These are phyloP conservation scores for Centropyge bicolor DNA, from an alignment of 2,797 vertebrate species.

Conservation along the genomic window DNA sequence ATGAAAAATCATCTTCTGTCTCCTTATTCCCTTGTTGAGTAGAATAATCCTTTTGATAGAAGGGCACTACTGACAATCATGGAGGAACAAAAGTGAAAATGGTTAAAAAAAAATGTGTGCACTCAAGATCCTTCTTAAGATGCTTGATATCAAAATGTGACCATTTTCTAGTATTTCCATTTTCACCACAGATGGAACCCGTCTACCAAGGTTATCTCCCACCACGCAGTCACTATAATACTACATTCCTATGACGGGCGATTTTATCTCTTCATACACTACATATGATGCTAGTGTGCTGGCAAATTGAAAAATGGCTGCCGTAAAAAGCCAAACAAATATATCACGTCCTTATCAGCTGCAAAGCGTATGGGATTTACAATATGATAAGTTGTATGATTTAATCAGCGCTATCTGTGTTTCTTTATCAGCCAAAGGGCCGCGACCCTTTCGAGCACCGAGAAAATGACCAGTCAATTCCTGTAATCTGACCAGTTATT, in stretches of 20 bases:
- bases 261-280: conserved; percentile 55
- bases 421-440: conserved; percentile 35
- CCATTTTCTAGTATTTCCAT: background rate
- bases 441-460: conserved; percentile 35
- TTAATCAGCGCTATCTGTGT: conserved; percentile 48
- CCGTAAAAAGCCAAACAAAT: conserved; percentile 50
- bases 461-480: conserved; percentile 63
- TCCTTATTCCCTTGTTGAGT: conserved; percentile 32
- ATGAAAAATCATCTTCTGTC: conserved; percentile 35
- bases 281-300: conserved; percentile 16
- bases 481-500: conserved; percentile 57
- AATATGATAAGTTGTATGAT: conserved; percentile 49
- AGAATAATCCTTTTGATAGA: conserved; percentile 2
- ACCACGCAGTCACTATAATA: conserved; percentile 22
- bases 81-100: background rate
- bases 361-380: conserved; percentile 44
- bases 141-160: conserved; percentile 29
- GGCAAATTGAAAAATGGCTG: conserved; percentile 55
- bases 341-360: conserved; percentile 47
- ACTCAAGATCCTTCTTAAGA: conserved; percentile 14
- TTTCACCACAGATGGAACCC: conserved; percentile 20
- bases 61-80: conserved; percentile 8
- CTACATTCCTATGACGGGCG: conserved; percentile 28
- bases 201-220: conserved; percentile 45
- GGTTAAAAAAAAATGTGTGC: background rate